phyloP scores from a whole-genome alignment of 2,888 invertebrate genomes.

The Tribolium freemani region DNA sequence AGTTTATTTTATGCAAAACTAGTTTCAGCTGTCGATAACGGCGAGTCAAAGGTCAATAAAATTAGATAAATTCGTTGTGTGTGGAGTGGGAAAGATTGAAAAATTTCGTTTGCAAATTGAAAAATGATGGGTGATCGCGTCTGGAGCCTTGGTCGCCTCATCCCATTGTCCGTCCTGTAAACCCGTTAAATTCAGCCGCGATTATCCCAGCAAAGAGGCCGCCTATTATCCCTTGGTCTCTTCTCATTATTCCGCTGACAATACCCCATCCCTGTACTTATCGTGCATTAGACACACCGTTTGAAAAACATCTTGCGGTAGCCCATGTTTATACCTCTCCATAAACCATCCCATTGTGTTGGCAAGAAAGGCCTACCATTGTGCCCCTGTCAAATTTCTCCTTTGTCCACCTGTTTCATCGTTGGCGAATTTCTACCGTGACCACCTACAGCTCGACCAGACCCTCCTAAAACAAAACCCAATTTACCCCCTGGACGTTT shows the following conservation, averaged over 20 bases:
- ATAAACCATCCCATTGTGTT: slow-evolving; percentile 26
- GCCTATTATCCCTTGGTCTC: slow-evolving; percentile 57
- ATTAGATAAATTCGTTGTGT: too few relatives aligned
- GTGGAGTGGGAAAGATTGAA: too few relatives aligned
- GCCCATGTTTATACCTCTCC: slow-evolving; percentile 40
- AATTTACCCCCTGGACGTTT: slow-evolving; percentile 21
- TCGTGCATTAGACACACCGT: slow-evolving; percentile 54
- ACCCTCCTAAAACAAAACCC: slow-evolving; percentile 19
- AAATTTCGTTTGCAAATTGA: too few relatives aligned
- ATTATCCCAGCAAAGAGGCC: slow-evolving; percentile 57
- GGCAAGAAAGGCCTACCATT: slow-evolving; percentile 25
- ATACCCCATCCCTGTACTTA: slow-evolving; percentile 54
- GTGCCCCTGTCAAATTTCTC: slow-evolving; percentile 35
- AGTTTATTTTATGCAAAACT: too few relatives aligned
- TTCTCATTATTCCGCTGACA: slow-evolving; percentile 55
- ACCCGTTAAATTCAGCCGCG: slow-evolving; percentile 57
- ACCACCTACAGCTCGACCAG: slow-evolving; percentile 35
- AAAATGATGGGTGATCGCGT: too few relatives aligned
- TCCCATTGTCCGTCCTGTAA: slow-evolving; percentile 43
- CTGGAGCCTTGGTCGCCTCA: background rate
- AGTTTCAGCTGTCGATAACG: too few relatives aligned
- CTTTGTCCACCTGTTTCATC: slow-evolving; percentile 42
- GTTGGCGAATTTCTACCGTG: slow-evolving; percentile 25
- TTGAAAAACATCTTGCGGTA: slow-evolving; percentile 48
- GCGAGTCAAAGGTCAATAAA: too few relatives aligned